Conservation (phyloP, 2,888 invertebrate genomes). For the Helleia helle region DNA sequence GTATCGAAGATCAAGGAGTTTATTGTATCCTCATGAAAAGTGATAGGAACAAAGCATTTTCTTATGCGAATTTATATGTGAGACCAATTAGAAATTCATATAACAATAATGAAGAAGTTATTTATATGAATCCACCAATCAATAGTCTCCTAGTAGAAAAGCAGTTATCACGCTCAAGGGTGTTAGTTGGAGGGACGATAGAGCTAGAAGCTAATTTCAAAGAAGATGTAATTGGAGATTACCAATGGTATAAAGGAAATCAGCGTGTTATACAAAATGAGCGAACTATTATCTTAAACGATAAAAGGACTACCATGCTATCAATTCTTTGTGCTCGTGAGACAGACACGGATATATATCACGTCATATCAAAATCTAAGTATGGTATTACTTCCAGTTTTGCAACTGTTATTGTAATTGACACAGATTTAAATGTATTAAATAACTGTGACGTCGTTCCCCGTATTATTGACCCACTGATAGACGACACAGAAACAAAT, state of each 20-base stretch:
- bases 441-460: conserved; percentile 16
- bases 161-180: conserved; percentile 22
- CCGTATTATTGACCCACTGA: conserved; percentile 24
- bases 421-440: conserved; percentile 13
- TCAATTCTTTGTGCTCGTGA: conserved; percentile 21
- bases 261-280: conserved; percentile 16
- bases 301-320: conserved; percentile 17
- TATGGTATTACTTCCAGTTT: conserved; percentile 26
- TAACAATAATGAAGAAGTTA: conserved; percentile 14
- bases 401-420: conserved; percentile 24
- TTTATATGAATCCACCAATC: conserved; percentile 12
- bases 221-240: conserved; percentile 12
- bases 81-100: conserved; percentile 12
- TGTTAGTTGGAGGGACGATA: conserved; percentile 21
- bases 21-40: conserved; percentile 24
- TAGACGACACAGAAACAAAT: conserved; percentile 24
- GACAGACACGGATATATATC: conserved; percentile 30
- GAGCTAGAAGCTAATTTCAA: conserved; percentile 22
- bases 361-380: conserved; percentile 23
- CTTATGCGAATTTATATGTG: conserved; percentile 26
- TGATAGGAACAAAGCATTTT: conserved; percentile 15
- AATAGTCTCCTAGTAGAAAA: conserved; percentile 14
- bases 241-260: conserved; percentile 29
- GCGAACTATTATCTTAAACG: conserved; percentile 20
- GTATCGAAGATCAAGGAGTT: conserved; percentile 26